phyloP scores from a whole-genome alignment of 2,888 invertebrate species.

The Stenodera caucasica region DNA sequence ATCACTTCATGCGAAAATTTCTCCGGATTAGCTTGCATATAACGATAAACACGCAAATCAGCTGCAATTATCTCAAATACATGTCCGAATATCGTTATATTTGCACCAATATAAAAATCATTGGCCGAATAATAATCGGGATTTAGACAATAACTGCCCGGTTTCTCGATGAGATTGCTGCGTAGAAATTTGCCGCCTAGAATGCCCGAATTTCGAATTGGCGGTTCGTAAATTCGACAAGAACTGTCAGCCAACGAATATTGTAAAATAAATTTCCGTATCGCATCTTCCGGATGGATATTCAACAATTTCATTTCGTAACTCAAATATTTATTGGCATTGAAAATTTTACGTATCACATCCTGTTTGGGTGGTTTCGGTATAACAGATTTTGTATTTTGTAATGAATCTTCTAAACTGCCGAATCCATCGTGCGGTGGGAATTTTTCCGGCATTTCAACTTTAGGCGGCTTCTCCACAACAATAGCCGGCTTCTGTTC shows the following conservation, averaged over 20 bases:
- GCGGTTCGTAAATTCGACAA: constrained; percentile 73
- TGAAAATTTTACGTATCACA: constrained; percentile 72
- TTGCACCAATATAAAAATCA: constrained; percentile 77
- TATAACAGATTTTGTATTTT: constrained; percentile 69
- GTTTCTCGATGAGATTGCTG: constrained; percentile 68
- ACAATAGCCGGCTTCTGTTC: constrained; percentile 54
- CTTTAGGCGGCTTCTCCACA: constrained; percentile 38
- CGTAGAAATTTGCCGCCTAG: constrained; percentile 77
- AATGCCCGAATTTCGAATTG: constrained; percentile 74
- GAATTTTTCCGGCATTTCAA: constrained; percentile 42
- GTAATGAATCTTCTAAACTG: constrained; percentile 74
- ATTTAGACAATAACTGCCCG: constrained; percentile 68
- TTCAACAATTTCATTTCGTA: constrained; percentile 78
- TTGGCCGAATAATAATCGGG: constrained; percentile 77
- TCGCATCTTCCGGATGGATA: constrained; percentile 75
- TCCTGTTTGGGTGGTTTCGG: constrained; percentile 77
- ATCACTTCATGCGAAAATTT: constrained; percentile 71
- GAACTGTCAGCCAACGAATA: constrained; percentile 77
- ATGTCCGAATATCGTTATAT: constrained; percentile 72
- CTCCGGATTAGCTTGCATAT: constrained; percentile 71
- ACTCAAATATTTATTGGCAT: constrained; percentile 63
- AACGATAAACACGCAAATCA: constrained; percentile 66
- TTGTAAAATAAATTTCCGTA: constrained; percentile 73
- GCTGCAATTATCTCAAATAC: constrained; percentile 72
- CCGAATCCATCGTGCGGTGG: constrained; percentile 78